These are phyloP conservation scores for Charaxes varanes DNA, from an alignment of 1,140 invertebrate species.

Conservation along the genomic window DNA sequence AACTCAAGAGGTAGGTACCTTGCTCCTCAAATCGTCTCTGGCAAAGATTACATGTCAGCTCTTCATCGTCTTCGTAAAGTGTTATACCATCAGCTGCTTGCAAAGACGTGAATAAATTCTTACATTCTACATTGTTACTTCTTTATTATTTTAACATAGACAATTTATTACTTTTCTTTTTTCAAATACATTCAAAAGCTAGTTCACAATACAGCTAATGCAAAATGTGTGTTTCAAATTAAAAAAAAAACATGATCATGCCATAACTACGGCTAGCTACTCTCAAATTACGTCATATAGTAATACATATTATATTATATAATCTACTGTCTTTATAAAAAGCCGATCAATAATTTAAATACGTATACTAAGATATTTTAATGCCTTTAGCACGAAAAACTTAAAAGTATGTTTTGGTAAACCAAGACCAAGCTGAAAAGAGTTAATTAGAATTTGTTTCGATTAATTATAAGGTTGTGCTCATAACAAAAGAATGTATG, in stretches of 20 bases:
- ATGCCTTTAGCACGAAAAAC: conserved; percentile 19
- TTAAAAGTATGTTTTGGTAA: conserved; percentile 30
- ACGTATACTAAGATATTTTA: conserved; percentile 13
- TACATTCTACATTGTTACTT: conserved; percentile 49
- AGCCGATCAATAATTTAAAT: conserved; percentile 11
- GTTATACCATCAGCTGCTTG: conserved; percentile 79
- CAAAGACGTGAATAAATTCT: conserved; percentile 73
- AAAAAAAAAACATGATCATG: conserved; percentile 21
- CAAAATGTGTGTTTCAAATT: conserved; percentile 20
- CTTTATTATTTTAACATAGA: conserved; percentile 15
- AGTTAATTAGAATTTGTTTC: conserved; percentile 70
- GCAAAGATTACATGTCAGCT: conserved; percentile 80
- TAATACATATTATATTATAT: conserved; percentile 5
- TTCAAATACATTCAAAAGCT: conserved; percentile 18
- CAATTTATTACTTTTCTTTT: too few species aligned
- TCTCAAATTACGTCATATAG: conserved; percentile 8
- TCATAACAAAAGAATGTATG: conserved; percentile 48
- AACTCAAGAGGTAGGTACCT: conserved; percentile 73
- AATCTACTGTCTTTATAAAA: conserved; percentile 14
- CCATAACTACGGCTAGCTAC: conserved; percentile 19
- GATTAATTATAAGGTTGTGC: conserved; percentile 58
- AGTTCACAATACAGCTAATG: conserved; percentile 16
- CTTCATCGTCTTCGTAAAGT: conserved; percentile 80
- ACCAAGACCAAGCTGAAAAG: conserved; percentile 74
- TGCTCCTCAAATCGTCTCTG: conserved; percentile 85